Evolutionary conservation across 2,113 vertebrate species (phyloP).

Genomic region (Syrmaticus mikado): DNA sequence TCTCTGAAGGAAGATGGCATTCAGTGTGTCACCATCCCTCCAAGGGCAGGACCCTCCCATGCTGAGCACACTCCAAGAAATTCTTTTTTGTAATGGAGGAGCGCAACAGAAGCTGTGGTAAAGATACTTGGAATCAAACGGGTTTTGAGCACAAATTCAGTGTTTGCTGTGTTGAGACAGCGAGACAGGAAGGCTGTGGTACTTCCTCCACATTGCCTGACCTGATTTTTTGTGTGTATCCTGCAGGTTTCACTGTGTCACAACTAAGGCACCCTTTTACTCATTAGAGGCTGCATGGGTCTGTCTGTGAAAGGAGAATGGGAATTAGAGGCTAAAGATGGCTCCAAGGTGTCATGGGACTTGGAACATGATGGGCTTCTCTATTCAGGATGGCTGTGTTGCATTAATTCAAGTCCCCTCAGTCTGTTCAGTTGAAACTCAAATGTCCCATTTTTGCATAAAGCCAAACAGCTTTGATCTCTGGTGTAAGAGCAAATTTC

Average conservation of each 20-base stretch:
- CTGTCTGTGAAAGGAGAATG: not conserved
- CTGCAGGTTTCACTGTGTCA: not conserved
- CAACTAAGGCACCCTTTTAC: not conserved
- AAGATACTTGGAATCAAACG: fast-evolving
- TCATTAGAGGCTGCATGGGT: not conserved
- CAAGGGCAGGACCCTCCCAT: not conserved
- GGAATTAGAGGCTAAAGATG: fast-evolving
- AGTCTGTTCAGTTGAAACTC: not conserved
- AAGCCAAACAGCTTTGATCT: not conserved
- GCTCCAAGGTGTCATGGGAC: not conserved
- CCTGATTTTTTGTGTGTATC: not conserved
- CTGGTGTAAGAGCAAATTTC: not conserved
- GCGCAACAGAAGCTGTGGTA: not conserved
- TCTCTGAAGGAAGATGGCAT: no score
- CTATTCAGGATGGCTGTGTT: not conserved
- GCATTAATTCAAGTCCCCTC: not conserved
- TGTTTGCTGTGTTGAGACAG: not conserved
- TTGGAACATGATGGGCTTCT: not conserved
- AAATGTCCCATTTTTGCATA: not conserved
- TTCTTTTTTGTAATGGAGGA: not conserved
- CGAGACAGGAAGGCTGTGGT: not conserved
- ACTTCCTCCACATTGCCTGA: not conserved
- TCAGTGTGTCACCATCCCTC: not conserved
- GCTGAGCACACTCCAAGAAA: not conserved
- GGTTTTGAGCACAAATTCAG: not conserved